A percentile compares a stretch with the other conserved stretches of the same genome.
Evolutionary conservation across 1,140 invertebrate species (phyloP).

Genomic region (Potamilus streckersoni): DNA sequence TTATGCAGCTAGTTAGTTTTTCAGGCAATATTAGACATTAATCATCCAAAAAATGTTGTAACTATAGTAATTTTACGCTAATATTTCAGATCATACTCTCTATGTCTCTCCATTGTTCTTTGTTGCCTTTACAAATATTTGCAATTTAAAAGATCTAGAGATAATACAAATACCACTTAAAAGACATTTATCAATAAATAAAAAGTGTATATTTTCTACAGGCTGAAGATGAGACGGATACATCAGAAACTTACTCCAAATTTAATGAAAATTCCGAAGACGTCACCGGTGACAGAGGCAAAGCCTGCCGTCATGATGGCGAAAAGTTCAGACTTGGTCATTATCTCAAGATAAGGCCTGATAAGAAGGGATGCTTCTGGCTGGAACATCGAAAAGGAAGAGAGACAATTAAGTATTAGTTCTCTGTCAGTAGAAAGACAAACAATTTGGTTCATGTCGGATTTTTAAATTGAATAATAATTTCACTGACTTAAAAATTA

Average conservation of each 20-base stretch:
- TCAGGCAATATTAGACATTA: too few relatives aligned
- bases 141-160: not conserved
- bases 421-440: too few relatives aligned
- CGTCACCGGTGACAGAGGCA: slow-evolving; percentile 50
- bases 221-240: not conserved
- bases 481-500: not conserved
- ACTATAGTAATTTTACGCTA: slow-evolving; percentile 1
- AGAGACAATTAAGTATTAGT: not conserved
- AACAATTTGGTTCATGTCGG: too few relatives aligned
- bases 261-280: slow-evolving; percentile 40
- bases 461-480: not conserved
- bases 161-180: not conserved
- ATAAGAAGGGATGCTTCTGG: slow-evolving; percentile 58
- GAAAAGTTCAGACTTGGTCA: slow-evolving; percentile 58
- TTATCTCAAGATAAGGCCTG: slow-evolving; percentile 42
- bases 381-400: slow-evolving; percentile 26
- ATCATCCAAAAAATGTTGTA: too few relatives aligned
- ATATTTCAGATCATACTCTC: not conserved
- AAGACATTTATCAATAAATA: not conserved
- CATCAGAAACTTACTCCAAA: slow-evolving; percentile 53
- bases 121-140: too few relatives aligned
- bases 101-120: not conserved
- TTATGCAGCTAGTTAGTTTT: too few relatives aligned
- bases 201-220: too few relatives aligned
- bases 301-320: slow-evolving; percentile 60